phyloP scores from a whole-genome alignment of 1,140 invertebrate species.

The Apis florea region DNA sequence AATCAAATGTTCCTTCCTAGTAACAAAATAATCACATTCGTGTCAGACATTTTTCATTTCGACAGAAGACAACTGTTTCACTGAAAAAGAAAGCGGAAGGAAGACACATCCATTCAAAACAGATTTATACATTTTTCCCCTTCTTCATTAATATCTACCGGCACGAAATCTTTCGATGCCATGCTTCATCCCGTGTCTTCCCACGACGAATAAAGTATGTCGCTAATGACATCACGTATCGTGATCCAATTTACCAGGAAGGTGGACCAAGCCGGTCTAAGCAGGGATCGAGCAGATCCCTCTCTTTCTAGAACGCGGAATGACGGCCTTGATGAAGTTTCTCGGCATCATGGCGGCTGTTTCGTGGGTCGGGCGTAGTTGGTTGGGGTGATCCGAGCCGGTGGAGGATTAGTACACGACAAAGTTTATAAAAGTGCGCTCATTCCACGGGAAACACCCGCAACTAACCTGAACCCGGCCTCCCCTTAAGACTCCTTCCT shows the following conservation, averaged over 20 bases:
- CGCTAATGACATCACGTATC: constrained; percentile 79
- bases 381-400: constrained; percentile 69
- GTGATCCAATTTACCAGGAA: constrained; percentile 76
- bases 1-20: not conserved
- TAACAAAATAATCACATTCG: not conserved
- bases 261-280: constrained; percentile 53
- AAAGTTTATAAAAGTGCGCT: constrained; percentile 79
- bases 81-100: not conserved
- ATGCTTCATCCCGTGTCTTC: not conserved
- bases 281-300: constrained; percentile 53
- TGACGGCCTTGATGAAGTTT: constrained; percentile 80
- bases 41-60: not conserved
- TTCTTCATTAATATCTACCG: constrained; percentile 6
- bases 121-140: not conserved
- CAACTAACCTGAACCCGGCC: constrained; percentile 64
- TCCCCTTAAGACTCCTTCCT: constrained; percentile 49
- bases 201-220: constrained; percentile 72
- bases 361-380: constrained; percentile 51
- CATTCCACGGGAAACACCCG: constrained; percentile 53
- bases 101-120: not conserved
- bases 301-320: constrained; percentile 70
- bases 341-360: constrained; percentile 63
- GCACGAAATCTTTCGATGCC: not conserved
- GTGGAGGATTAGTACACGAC: constrained; percentile 74
- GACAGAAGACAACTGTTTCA: not conserved